A percentile compares a stretch with the other conserved stretches of the same genome.
Conservation (phyloP, 2,113 vertebrate species). For the Reinhardtius hippoglossoides region DNA sequence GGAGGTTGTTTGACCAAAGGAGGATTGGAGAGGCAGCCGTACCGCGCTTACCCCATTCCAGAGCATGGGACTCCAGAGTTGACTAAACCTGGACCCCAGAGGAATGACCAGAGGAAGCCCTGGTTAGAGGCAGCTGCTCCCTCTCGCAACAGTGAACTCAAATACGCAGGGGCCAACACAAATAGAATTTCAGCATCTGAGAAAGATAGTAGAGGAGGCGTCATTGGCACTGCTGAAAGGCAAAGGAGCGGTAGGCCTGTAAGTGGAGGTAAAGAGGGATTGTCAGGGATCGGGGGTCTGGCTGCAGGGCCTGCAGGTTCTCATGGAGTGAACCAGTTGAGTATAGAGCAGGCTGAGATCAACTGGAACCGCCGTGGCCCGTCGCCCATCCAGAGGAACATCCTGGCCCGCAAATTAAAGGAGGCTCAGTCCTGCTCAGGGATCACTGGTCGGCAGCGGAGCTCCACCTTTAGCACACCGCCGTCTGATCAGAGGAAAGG, state of each 20-base stretch:
- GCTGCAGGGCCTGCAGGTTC: slow-evolving; percentile 5
- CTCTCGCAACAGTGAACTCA: slow-evolving; percentile 51
- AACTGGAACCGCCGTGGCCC: slow-evolving; percentile 87
- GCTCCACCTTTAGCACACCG: slow-evolving; percentile 80
- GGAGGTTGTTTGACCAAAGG: slow-evolving; percentile 82
- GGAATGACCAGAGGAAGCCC: slow-evolving; percentile 54
- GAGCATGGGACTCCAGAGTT: slow-evolving; percentile 72
- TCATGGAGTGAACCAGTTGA: slow-evolving; percentile 33
- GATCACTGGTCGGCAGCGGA: slow-evolving; percentile 80
- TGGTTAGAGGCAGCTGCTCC: slow-evolving; percentile 54
- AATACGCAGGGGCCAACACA: slow-evolving; percentile 67
- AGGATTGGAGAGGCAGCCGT: slow-evolving; percentile 79
- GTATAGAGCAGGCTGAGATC: slow-evolving; percentile 83
- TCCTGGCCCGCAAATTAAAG: slow-evolving; percentile 84
- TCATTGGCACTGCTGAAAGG: slow-evolving; percentile 27
- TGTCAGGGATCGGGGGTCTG: slow-evolving; percentile 68
- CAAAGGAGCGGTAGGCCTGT: slow-evolving; percentile 12
- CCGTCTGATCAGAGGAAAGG: slow-evolving; percentile 83
- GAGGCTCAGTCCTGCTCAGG: slow-evolving; percentile 77
- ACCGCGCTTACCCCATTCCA: slow-evolving; percentile 66
- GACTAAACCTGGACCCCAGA: slow-evolving; percentile 68
- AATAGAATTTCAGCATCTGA: slow-evolving; percentile 29
- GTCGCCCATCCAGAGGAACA: slow-evolving; percentile 87
- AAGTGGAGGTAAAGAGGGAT: slow-evolving; percentile 48
- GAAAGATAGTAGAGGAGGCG: slow-evolving; percentile 24